phyloP scores from a whole-genome alignment of 2,888 invertebrate species.

The Eurytoma californica region DNA sequence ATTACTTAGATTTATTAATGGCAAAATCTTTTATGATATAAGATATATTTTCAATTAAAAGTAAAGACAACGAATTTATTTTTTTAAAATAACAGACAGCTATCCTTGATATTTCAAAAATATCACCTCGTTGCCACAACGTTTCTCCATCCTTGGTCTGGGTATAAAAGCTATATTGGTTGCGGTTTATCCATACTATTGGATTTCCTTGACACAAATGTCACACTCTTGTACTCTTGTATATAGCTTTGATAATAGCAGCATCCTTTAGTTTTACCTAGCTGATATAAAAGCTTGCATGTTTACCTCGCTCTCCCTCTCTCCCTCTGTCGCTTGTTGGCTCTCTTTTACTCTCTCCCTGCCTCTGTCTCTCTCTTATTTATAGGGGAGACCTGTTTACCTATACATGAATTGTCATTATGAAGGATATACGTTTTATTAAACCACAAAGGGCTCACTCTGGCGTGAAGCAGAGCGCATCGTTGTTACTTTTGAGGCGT shows the following conservation, averaged over 20 bases:
- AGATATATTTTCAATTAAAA: neutral
- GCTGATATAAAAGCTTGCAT: conserved; percentile 16
- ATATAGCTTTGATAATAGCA: conserved; percentile 17
- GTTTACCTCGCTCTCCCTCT: conserved; percentile 46
- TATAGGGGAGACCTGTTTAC: conserved; percentile 54
- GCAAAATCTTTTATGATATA: neutral
- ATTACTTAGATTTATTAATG: neutral
- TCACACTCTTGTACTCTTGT: conserved; percentile 4
- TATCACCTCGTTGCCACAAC: conserved; percentile 36
- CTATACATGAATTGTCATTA: conserved; percentile 67
- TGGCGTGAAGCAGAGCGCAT: conserved; percentile 66
- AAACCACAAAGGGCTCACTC: conserved; percentile 69
- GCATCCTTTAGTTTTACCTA: conserved; percentile 40
- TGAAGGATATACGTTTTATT: conserved; percentile 67
- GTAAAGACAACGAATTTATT: conserved; percentile 26
- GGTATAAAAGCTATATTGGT: conserved; percentile 1
- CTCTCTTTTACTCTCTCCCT: conserved; percentile 41
- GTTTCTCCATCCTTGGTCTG: conserved; percentile 31
- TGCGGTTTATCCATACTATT: conserved; percentile 45
- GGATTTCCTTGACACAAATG: conserved; percentile 53
- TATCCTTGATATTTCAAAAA: conserved; percentile 45
- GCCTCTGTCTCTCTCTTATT: conserved; percentile 42
- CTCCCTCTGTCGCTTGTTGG: conserved; percentile 45
- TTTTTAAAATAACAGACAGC: neutral
- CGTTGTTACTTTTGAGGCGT: conserved; percentile 70